Conservation (phyloP, 2,113 vertebrate species). For the Muscicapa adusta region DNA sequence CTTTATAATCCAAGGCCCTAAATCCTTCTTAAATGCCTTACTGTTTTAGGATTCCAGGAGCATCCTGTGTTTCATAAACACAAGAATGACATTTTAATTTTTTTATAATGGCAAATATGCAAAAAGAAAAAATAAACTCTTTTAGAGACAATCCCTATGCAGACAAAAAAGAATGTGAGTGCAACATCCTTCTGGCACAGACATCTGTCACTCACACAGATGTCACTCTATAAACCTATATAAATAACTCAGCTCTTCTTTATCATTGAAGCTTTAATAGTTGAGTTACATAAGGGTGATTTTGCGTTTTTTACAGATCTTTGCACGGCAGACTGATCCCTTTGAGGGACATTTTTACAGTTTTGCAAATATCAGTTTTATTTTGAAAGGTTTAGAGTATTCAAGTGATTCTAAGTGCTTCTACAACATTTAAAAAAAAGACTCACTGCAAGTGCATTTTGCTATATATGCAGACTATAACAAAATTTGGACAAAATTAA, state of each 20-base stretch:
- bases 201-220: constrained; percentile 73
- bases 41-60: constrained; percentile 42
- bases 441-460: neutral
- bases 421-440: neutral
- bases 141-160: constrained; percentile 33
- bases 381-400: neutral
- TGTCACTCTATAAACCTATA: constrained; percentile 45
- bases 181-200: constrained; percentile 65
- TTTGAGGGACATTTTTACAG: neutral
- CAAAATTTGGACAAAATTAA: constrained; percentile 79
- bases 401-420: neutral
- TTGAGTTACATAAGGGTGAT: constrained; percentile 31
- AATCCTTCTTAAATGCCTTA: constrained; percentile 16
- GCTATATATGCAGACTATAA: constrained; percentile 65
- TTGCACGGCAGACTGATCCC: neutral
- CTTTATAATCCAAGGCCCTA: constrained; percentile 49
- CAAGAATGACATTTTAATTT: constrained; percentile 69
- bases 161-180: constrained; percentile 46
- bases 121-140: constrained; percentile 43
- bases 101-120: constrained; percentile 64
- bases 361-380: neutral
- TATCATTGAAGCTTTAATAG: neutral
- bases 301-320: constrained; percentile 33
- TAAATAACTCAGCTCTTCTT: constrained; percentile 27
- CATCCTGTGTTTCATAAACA: constrained; percentile 56